Evolutionary conservation across 2,888 invertebrate genomes (phyloP), one percentile per base, ranked within the genome.

Genomic region (Napeogenes sylphis): DNA sequence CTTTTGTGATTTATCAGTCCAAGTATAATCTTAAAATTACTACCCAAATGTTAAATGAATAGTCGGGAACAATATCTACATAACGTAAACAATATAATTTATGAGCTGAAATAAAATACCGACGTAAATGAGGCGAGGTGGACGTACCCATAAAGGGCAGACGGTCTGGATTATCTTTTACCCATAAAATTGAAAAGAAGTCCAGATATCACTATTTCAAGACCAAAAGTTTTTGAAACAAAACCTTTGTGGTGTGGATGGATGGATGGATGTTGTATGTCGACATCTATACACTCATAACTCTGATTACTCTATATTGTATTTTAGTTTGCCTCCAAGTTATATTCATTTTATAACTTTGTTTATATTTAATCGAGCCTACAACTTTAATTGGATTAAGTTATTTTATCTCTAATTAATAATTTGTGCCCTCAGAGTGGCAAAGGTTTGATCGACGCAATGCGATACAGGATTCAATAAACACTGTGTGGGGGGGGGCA

Each of bases 381-480:
- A 4, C 0, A 35, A 35, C 6, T 35, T 35, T 4, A 35, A 35
- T 35, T 35, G 6, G 4, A 6, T 35, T 4, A 35, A 35, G 35
- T 35, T 5, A 35, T 35, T 30, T 6, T 51, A 3, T n/a, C 51
- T 51, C 10, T 68, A 64, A 68, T 70, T 67, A 68, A 70, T 73
- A 69, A 68, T 58, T 68, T 65, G 72, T 71, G 63, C 71, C 70
- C 73, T 70, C 70, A 75, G 74, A 75, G 73, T 73, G 68, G 70
- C 74, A 71, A 77, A 66, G 68, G 70, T 75, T 79, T 78, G 83
- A 85, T 85, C 82, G 75, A 81, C 77, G 78, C 79, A 77, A 78
- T 75, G 74, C 77, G 82, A 84, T 83, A 83, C 78, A 75, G 80
- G 81, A 87, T 89, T 88, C 86, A 88, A 88, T 90, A 87, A 84